phyloP scores from a whole-genome alignment of 2,797 vertebrate genomes.

The Pitangus sulphuratus region DNA sequence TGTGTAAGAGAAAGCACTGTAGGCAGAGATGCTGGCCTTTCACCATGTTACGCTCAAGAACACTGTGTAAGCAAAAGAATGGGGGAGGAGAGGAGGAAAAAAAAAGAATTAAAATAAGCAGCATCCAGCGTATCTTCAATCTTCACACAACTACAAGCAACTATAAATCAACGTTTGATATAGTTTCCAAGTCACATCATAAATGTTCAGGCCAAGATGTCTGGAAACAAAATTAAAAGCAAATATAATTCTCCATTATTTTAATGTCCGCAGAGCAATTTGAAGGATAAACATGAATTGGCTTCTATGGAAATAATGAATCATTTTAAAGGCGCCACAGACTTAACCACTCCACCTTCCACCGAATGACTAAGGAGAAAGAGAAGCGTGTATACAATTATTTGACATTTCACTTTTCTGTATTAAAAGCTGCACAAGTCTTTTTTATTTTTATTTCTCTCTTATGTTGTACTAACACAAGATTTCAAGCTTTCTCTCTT shows the following conservation, averaged over 20 bases:
- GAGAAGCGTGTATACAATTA: background rate
- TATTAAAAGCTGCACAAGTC: background rate
- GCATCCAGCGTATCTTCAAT: slow-evolving; percentile 28
- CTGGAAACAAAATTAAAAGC: slow-evolving; percentile 76
- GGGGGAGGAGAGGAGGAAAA: background rate
- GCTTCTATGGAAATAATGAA: slow-evolving; percentile 67
- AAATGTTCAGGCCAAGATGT: slow-evolving; percentile 61
- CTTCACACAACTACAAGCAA: slow-evolving; percentile 47
- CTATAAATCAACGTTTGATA: slow-evolving; percentile 61
- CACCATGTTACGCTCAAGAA: background rate
- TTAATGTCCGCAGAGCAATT: slow-evolving; percentile 48
- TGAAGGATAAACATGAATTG: slow-evolving; percentile 62
- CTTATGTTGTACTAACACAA: background rate
- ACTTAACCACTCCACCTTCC: slow-evolving; percentile 46
- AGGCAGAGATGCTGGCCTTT: background rate
- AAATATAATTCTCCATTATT: slow-evolving; percentile 68
- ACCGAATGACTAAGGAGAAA: slow-evolving; percentile 38
- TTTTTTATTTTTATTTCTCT: background rate
- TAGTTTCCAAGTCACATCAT: slow-evolving; percentile 71
- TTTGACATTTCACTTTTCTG: background rate
- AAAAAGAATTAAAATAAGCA: background rate
- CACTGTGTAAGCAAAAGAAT: background rate
- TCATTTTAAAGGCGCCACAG: slow-evolving; percentile 60
- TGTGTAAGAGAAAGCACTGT: background rate
- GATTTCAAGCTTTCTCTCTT: background rate